A percentile compares a stretch with the other conserved stretches of the same genome.
phyloP scores from a whole-genome alignment of 2,888 invertebrate species.

The Athalia cordata region DNA sequence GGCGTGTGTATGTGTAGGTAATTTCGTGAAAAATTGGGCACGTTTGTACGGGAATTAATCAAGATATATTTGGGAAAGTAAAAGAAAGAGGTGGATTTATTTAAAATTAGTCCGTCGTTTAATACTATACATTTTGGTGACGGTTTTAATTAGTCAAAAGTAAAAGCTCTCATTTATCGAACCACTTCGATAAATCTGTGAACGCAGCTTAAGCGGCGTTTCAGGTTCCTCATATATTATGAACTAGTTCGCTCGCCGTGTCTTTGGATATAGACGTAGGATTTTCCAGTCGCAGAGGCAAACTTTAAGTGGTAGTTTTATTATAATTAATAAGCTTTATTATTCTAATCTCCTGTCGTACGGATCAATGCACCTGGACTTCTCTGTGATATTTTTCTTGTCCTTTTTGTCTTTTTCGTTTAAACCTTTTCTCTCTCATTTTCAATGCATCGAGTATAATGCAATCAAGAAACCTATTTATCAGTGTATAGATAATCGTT shows the following conservation, averaged over 20 bases:
- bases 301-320: slow-evolving; percentile 32
- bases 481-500: slow-evolving; percentile 25
- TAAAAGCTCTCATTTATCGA: slow-evolving; percentile 1
- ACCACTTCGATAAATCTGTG: background rate
- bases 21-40: too few species aligned
- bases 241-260: too few species aligned
- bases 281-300: slow-evolving; percentile 14
- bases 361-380: slow-evolving; percentile 40
- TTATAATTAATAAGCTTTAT: slow-evolving; percentile 30
- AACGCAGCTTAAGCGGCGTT: background rate
- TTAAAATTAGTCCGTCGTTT: background rate
- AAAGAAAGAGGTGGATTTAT: background rate
- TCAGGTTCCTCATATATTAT: background rate
- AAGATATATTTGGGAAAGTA: background rate
- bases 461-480: slow-evolving; percentile 37
- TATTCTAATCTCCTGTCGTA: slow-evolving; percentile 36
- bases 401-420: background rate
- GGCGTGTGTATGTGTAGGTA: too few species aligned
- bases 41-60: too few species aligned
- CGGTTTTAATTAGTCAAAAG: background rate
- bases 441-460: background rate
- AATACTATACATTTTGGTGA: background rate
- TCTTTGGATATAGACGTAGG: background rate
- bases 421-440: background rate
- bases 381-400: slow-evolving; percentile 12